Base-by-base conservation (phyloP, 2,888 invertebrate species). In the Drosophila nr. medialis region DNA sequence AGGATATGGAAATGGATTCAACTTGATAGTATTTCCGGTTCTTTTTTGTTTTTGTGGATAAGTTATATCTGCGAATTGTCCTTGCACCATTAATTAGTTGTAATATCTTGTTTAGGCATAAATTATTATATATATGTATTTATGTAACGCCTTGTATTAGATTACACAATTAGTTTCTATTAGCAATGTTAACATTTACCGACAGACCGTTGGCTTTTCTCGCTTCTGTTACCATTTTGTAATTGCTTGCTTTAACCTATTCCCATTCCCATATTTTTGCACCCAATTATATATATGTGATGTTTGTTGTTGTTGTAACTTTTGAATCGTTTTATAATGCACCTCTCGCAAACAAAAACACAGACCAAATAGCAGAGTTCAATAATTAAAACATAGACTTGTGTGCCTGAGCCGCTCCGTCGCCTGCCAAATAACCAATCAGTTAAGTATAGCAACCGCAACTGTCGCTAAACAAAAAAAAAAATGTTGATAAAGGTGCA, bases 111-210 rank as follows among this genome's bases (percentile, higher is more conserved):
- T 38, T 73, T 70, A 77, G 74, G 77, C 56, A 48, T 61, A 63
- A 56, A 40, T 38, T 38, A 38, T 55, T 29, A 55, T 29, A 18
- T 40, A 6, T 58, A 58, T 42, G 69, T 73, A 63, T 76, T 45
- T 21, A 73, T 75, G 51, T 62, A 51, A 62, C 50, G 64, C 48
- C 36, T 59, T 65, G 42, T 70, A 54, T 65, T 42, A 50, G 36
- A 76, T 63, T 76, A 76, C 68, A 65, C 45, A 65, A 60, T 54
- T 76, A 69, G 64, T 63, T 75, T 68, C 61, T 64, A 64, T 55
- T 72, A 75, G 64, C 72, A 62, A 64, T 64, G 59, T 65, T 50
- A 54, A 48, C 38, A 75, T 54, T 63, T 38, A 34, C 40, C 70
- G 49, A 69, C 69, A 51, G 64, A 13, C 38, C 38, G 30, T 67